Conservation (phyloP, 2,113 vertebrate species). For the Clarias macrocephalus region DNA sequence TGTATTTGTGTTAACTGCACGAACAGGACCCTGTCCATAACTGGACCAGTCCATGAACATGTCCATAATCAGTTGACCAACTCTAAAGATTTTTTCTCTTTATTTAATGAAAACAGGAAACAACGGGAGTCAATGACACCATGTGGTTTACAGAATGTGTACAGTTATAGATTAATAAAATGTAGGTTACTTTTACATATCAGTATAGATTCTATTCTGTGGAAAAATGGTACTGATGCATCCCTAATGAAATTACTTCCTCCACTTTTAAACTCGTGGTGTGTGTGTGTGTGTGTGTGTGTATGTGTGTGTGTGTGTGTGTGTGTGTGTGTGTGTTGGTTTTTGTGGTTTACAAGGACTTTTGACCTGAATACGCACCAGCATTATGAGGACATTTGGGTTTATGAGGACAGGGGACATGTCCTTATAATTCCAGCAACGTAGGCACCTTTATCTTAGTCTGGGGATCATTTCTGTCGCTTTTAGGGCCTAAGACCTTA, state of each 20-base stretch:
- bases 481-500: too few relatives aligned
- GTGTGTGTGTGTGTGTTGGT: too few relatives aligned
- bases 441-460: too few relatives aligned
- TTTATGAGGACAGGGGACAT: too few relatives aligned
- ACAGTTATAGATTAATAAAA: not conserved
- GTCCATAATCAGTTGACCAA: not conserved
- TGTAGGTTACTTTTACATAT: not conserved
- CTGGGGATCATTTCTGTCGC: too few relatives aligned
- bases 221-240: not conserved
- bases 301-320: too few relatives aligned
- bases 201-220: not conserved
- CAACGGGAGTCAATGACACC: not conserved
- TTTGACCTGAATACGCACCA: too few relatives aligned
- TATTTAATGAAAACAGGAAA: not conserved
- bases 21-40: not conserved
- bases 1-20: not conserved
- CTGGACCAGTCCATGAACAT: not conserved
- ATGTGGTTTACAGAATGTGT: not conserved
- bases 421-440: too few relatives aligned
- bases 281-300: not conserved
- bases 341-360: too few relatives aligned
- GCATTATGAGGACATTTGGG: too few relatives aligned
- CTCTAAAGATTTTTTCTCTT: not conserved
- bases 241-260: not conserved
- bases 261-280: not conserved